Evolutionary conservation across 2,888 invertebrate genomes (phyloP), one percentile per base, ranked within the genome.

Genomic region (Fragum whitleyi): DNA sequence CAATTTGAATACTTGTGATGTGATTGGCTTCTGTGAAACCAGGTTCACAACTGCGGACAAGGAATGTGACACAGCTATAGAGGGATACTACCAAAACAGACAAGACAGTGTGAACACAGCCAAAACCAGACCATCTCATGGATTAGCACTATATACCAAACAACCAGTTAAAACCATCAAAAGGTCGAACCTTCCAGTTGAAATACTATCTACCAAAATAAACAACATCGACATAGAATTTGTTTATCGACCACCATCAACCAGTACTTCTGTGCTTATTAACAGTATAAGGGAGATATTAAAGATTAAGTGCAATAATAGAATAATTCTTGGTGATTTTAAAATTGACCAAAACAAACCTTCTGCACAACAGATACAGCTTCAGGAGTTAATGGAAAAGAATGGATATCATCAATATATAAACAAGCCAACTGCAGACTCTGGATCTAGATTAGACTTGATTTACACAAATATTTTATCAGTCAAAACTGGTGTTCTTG

Each of bases 21-120:
- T 81, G 21, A 23, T 75, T 21, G 62, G 74, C 29, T 81, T 65
- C 47, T 78, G 77, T 71, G 77, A 81, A 81, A 78, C 81, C 16
- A 77, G 74, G 51, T 75, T 79, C 59, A 79, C 32, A 36, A 36
- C 32, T 36, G 32, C 32, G 32, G 32, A 36, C 32, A 36, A 36
- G n/a, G 55, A 72, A 28, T 29, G n/a, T 28, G 28, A 57, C 59
- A 23, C 28, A 61, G 61, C 61, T 28, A 51, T 77, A 19, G 32
- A 29, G 29, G 65, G 67, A 28, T 73, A 62, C 28, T n/a, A 39
- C 7, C 62, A 73, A 26, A 62, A 62, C 51, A 73, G 73, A 28
- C 65, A 73, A 29, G 74, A 74, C 51, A 53, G 32, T 29, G 11
- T 14, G 21, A 53, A 32, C 16, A 61, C 59, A 55, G 55, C 55